phyloP scores from a whole-genome alignment of 2,888 invertebrate species.

The Blera fallax region DNA sequence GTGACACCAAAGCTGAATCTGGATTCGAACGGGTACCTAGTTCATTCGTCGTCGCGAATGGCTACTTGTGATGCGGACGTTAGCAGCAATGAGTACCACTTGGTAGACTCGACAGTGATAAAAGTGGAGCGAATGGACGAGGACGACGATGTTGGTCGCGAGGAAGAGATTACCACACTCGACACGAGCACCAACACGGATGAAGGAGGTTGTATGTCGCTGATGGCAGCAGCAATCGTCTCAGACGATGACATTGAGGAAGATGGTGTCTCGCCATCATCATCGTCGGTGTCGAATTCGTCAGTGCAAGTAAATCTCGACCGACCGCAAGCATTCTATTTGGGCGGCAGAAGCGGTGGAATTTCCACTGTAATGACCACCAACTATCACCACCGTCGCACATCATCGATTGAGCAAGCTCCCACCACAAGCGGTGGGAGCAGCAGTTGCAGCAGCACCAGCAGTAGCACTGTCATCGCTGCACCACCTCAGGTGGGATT shows the following conservation, averaged over 20 bases:
- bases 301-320: conserved; percentile 35
- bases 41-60: conserved; percentile 18
- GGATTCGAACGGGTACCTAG: conserved; percentile 45
- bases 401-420: conserved; percentile 72
- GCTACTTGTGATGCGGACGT: neutral
- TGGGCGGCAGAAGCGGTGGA: conserved; percentile 32
- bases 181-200: conserved; percentile 73
- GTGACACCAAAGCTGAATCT: conserved; percentile 53
- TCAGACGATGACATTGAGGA: conserved; percentile 73
- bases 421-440: conserved; percentile 60
- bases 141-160: conserved; percentile 60
- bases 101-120: conserved; percentile 60
- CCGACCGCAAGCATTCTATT: conserved; percentile 20
- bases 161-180: conserved; percentile 62
- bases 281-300: conserved; percentile 57
- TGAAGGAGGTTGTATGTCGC: conserved; percentile 41
- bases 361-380: conserved; percentile 32
- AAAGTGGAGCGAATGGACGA: conserved; percentile 65
- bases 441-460: conserved; percentile 67
- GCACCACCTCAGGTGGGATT: conserved; percentile 48
- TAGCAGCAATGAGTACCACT: conserved; percentile 23
- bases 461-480: conserved; percentile 51
- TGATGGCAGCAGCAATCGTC: conserved; percentile 59
- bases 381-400: conserved; percentile 48
- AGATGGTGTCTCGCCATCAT: conserved; percentile 57